A percentile compares a stretch with the other conserved stretches of the same genome.
Evolutionary conservation across 2,797 vertebrate genomes (phyloP).

Genomic region (Nannoperca australis): DNA sequence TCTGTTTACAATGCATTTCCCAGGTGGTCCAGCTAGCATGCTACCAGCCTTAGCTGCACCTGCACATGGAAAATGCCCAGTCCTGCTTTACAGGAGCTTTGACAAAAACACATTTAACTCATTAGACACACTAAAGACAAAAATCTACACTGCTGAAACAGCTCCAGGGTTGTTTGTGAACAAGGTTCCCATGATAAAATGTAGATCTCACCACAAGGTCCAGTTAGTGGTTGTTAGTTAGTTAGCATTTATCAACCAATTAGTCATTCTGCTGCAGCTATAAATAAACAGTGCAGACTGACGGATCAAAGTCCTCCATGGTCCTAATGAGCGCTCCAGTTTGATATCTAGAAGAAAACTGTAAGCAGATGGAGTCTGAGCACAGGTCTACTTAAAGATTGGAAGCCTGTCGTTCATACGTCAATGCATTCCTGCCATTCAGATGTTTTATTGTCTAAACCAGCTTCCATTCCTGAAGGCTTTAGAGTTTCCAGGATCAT

Average conservation of each 20-base stretch:
- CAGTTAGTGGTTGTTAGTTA: too few species aligned
- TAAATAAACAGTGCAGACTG: neutral
- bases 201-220: neutral
- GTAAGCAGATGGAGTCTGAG: neutral
- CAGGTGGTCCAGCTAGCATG: constrained; percentile 24
- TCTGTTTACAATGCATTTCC: constrained; percentile 15
- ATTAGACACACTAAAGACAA: too few species aligned
- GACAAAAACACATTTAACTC: neutral
- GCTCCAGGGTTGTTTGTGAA: neutral
- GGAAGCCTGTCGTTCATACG: neutral
- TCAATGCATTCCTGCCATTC: neutral
- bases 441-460: constrained; percentile 1
- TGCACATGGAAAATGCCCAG: constrained; percentile 1
- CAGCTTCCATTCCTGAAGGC: neutral
- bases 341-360: neutral
- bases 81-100: neutral
- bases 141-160: too few species aligned
- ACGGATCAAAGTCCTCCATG: neutral
- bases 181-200: too few species aligned
- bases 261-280: neutral
- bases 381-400: neutral
- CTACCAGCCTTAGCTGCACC: neutral
- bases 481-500: neutral
- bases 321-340: neutral
- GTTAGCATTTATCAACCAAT: neutral